These are phyloP conservation scores for Myopa tessellatipennis DNA, from an alignment of 2,888 invertebrate species.

Conservation along the genomic window DNA sequence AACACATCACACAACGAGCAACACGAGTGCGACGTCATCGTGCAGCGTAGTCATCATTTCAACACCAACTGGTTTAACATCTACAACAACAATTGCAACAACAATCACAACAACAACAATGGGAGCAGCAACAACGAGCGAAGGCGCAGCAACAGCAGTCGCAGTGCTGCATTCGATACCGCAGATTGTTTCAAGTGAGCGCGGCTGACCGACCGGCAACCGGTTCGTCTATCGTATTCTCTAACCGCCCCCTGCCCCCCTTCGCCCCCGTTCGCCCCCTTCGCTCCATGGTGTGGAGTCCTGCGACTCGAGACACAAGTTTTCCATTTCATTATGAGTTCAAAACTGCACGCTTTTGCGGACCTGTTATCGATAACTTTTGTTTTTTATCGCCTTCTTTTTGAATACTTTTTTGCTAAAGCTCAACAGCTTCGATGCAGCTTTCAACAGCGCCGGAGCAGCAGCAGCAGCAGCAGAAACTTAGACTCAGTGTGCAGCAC, in stretches of 20 bases:
- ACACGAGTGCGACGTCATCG: slow-evolving; percentile 7
- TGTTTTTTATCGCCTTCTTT: slow-evolving; percentile 7
- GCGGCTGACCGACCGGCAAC: slow-evolving; percentile 27
- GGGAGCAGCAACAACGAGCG: not conserved
- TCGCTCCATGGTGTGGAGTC: not conserved
- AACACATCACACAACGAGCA: not conserved
- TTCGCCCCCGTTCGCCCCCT: not conserved
- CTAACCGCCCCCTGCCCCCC: not conserved
- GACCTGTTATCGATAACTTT: slow-evolving; percentile 60
- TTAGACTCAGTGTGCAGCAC: slow-evolving; percentile 14
- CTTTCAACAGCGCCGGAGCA: not conserved
- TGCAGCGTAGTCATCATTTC: slow-evolving; percentile 20
- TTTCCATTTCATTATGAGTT: slow-evolving; percentile 60
- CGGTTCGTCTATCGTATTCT: slow-evolving; percentile 13
- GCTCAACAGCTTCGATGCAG: not conserved
- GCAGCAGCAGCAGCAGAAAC: not conserved
- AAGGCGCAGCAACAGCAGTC: not conserved
- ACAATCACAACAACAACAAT: slow-evolving; percentile 8
- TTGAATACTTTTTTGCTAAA: slow-evolving; percentile 8
- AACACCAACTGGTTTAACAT: slow-evolving; percentile 19
- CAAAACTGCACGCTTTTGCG: slow-evolving; percentile 48
- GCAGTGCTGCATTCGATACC: not conserved
- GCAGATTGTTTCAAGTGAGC: slow-evolving; percentile 21
- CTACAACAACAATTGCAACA: not conserved
- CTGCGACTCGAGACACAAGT: slow-evolving; percentile 47